Conservation (phyloP, 2,113 vertebrate genomes). For the Caranx melampygus region DNA sequence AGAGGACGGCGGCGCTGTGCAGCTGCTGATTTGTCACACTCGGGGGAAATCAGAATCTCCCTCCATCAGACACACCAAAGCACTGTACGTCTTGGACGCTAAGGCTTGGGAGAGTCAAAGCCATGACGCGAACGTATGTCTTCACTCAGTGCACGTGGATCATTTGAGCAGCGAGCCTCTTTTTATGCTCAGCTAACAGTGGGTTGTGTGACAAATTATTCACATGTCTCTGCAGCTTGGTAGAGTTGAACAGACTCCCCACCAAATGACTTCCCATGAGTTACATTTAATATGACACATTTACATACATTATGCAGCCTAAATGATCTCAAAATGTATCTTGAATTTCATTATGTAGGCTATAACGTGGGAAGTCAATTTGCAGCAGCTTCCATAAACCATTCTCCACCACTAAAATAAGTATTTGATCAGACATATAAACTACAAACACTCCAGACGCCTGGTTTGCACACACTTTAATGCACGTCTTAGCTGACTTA, state of each 20-base stretch:
- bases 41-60: slow-evolving; percentile 68
- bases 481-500: neutral
- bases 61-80: slow-evolving; percentile 39
- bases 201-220: neutral
- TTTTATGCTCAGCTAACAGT: neutral
- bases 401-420: neutral
- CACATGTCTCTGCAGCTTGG: neutral
- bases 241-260: neutral
- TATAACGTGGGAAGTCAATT: slow-evolving; percentile 11
- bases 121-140: neutral
- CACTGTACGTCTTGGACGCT: slow-evolving; percentile 23
- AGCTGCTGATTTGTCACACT: slow-evolving; percentile 64
- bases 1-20: slow-evolving; percentile 30
- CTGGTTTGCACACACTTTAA: neutral
- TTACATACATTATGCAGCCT: neutral
- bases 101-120: slow-evolving; percentile 22
- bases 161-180: neutral
- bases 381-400: slow-evolving; percentile 8
- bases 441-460: neutral
- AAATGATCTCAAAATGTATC: neutral
- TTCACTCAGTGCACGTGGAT: neutral
- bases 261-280: neutral
- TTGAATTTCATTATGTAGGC: neutral
- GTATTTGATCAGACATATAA: slow-evolving; percentile 24
- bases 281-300: neutral